Evolutionary conservation across 2,113 vertebrate species (phyloP).

Genomic region (Tragulus kanchil): DNA sequence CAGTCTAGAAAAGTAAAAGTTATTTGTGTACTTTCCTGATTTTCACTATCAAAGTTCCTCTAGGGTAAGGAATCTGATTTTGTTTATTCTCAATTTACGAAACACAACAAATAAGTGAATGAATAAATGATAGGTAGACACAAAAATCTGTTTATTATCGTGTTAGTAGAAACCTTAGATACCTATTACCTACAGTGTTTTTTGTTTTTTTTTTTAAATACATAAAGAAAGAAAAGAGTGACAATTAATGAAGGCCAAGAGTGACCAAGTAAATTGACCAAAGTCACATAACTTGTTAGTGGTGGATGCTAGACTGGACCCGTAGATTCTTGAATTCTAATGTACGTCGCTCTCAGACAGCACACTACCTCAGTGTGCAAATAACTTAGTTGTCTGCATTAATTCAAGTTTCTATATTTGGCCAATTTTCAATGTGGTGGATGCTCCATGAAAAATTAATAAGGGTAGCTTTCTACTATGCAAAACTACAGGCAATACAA

Average conservation of each 20-base stretch:
- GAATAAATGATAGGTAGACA: not conserved
- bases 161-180: not conserved
- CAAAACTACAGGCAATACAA: not conserved
- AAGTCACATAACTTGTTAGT: not conserved
- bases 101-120: not conserved
- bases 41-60: not conserved
- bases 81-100: not conserved
- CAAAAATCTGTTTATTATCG: not conserved
- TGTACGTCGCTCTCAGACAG: not conserved
- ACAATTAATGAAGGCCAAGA: not conserved
- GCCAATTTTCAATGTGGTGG: not conserved
- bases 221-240: not conserved
- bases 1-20: conserved; percentile 12
- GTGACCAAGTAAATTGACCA: not conserved
- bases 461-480: not conserved
- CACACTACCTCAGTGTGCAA: not conserved
- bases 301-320: not conserved
- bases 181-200: not conserved
- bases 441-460: not conserved
- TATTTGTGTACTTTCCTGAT: not conserved
- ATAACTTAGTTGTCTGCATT: not conserved
- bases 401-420: not conserved
- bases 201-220: not conserved
- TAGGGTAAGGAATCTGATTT: not conserved
- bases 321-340: not conserved